Evolutionary conservation across 92 coral and sea anemone species (phyloP).

Genomic region (Parazoanthus swiftii): DNA sequence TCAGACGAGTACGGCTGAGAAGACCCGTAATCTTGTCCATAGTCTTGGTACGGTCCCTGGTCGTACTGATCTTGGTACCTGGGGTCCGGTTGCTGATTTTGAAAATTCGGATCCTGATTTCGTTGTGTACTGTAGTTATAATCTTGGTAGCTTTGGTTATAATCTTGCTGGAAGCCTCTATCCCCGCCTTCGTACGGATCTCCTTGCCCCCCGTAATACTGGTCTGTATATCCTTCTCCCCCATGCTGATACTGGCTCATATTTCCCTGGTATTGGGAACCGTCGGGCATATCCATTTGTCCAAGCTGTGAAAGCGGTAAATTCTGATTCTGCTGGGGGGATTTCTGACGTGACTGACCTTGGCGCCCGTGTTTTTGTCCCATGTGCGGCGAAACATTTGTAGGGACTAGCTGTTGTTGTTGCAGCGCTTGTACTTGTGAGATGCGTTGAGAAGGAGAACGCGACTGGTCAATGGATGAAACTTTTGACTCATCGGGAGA

Average conservation of each 20-base stretch:
- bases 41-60: constrained; percentile 76
- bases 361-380: constrained; percentile 39
- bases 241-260: constrained; percentile 31
- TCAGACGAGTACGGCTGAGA: constrained; percentile 50
- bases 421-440: constrained; percentile 27
- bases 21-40: constrained; percentile 44
- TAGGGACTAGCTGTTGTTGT: constrained; percentile 25
- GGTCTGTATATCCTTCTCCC: constrained; percentile 16
- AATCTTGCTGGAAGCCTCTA: constrained; percentile 8
- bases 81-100: constrained; percentile 61
- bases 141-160: constrained; percentile 29
- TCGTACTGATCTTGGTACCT: constrained; percentile 62
- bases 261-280: constrained; percentile 19
- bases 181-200: constrained; percentile 24
- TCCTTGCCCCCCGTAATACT: constrained; percentile 26
- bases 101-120: constrained; percentile 47
- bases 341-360: constrained; percentile 18
- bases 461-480: constrained; percentile 1
- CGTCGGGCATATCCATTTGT: constrained; percentile 12
- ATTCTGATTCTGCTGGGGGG: constrained; percentile 24
- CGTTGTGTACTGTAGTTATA: constrained; percentile 33
- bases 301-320: neutral
- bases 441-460: constrained; percentile 13
- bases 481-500: constrained; percentile 25
- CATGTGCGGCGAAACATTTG: constrained; percentile 36